These are phyloP conservation scores for Drosophila rubida DNA, from an alignment of 2,888 invertebrate species.

Conservation along the genomic window DNA sequence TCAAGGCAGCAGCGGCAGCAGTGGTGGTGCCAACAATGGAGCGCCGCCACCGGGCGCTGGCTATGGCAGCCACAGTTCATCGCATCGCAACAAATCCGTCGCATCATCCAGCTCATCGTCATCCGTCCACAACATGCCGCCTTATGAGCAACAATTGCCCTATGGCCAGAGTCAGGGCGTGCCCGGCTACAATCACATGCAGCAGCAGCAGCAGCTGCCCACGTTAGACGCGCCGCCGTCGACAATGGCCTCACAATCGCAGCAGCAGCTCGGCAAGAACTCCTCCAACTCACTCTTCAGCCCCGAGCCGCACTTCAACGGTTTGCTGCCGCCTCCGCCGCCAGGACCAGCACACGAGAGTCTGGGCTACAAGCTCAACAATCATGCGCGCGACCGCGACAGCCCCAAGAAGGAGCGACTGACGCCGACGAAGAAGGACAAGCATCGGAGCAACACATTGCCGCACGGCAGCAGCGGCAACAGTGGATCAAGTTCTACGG, in stretches of 20 bases:
- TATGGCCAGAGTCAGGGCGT: slow-evolving; percentile 62
- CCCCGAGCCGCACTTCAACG: slow-evolving; percentile 79
- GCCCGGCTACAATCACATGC: slow-evolving; percentile 63
- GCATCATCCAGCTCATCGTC: slow-evolving; percentile 70
- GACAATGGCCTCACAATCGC: slow-evolving; percentile 13
- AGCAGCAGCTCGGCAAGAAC: slow-evolving; percentile 48
- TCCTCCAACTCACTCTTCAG: slow-evolving; percentile 82
- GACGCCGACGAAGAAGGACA: slow-evolving; percentile 83
- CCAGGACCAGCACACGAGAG: slow-evolving; percentile 54
- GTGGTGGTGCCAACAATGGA: slow-evolving; percentile 53
- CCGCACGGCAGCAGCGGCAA: slow-evolving; percentile 28
- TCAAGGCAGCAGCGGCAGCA: slow-evolving; percentile 31
- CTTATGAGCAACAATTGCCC: slow-evolving; percentile 68
- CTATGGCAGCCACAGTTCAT: slow-evolving; percentile 54
- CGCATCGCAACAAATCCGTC: slow-evolving; percentile 73
- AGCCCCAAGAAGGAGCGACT: slow-evolving; percentile 83
- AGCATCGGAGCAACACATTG: slow-evolving; percentile 69
- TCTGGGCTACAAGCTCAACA: slow-evolving; percentile 61
- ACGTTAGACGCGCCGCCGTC: slow-evolving; percentile 46
- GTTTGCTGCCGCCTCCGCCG: slow-evolving; percentile 64
- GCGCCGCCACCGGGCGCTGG: slow-evolving; percentile 37
- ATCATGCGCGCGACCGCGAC: slow-evolving; percentile 73
- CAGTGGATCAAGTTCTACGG: slow-evolving; percentile 15
- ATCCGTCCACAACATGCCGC: slow-evolving; percentile 70
- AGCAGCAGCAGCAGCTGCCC: slow-evolving; percentile 52